phyloP scores from a whole-genome alignment of 2,888 invertebrate genomes.

The Salticus scenicus region DNA sequence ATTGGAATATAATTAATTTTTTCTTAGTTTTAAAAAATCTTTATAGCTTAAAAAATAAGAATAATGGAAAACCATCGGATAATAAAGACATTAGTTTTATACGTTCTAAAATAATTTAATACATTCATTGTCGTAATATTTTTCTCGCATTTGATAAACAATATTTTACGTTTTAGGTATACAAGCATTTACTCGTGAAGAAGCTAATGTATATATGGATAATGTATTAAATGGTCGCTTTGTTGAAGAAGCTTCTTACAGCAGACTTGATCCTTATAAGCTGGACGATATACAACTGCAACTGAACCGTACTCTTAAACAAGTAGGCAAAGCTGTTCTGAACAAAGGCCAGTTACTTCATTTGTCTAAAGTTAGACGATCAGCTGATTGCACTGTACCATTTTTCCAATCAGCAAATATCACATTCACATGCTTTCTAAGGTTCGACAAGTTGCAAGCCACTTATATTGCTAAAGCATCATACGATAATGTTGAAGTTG shows the following conservation, averaged over 20 bases:
- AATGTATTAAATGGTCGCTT: constrained; percentile 13
- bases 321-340: constrained; percentile 17
- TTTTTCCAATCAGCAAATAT: constrained; percentile 37
- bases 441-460: constrained; percentile 2
- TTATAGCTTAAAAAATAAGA: too few relatives aligned
- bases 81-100: too few relatives aligned
- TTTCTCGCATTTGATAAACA: neutral
- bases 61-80: too few relatives aligned
- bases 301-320: constrained; percentile 24
- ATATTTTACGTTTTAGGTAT: too few relatives aligned
- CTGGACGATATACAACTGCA: constrained; percentile 27
- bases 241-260: constrained; percentile 23
- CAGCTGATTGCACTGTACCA: constrained; percentile 35
- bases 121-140: too few relatives aligned
- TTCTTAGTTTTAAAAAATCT: too few relatives aligned
- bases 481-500: constrained; percentile 36
- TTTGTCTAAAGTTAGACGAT: constrained; percentile 26
- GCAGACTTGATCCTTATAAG: constrained; percentile 40
- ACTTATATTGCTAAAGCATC: constrained; percentile 48
- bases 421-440: constrained; percentile 33
- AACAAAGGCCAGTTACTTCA: constrained; percentile 26
- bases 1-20: too few relatives aligned
- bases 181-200: constrained; percentile 17
- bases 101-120: too few relatives aligned
- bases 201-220: constrained; percentile 42